Base-by-base conservation (phyloP, 2,888 invertebrate genomes). In the Sesia bembeciformis region DNA sequence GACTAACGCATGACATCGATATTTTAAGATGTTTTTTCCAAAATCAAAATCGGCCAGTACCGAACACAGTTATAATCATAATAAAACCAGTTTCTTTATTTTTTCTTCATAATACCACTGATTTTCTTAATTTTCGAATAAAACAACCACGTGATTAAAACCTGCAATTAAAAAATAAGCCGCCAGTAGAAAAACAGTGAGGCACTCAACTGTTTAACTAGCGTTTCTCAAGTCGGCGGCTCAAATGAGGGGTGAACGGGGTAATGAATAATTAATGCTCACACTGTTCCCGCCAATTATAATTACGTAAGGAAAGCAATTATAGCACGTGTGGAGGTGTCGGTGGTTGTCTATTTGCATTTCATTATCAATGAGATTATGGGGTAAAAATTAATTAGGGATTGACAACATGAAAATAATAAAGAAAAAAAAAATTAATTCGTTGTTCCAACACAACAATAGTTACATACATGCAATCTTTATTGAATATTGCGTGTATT, bases 201-300 rank as follows among this genome's bases (percentile, higher is more conserved):
- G 60, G 67, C 72, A 64, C 81, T 81, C 70, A 60, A 63, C 65
- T 67, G 75, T 72, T 76, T 77, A 84, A 80, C 82, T 74, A 78
- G 79, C 80, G 79, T 76, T 78, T 78, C 83, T 84, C 78, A 82
- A 84, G 84, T 76, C 77, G 70, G 61, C 67, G 67, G 61, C 65
- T 63, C 74, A 81, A 83, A 84, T 83, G 84, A 79, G 84, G 80
- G 81, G 76, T 72, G 75, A 70, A 66, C 67, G 65, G 62, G 65
- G 65, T 87, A 84, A 87, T 86, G 87, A 87, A 86, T 87, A 84
- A 87, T 87, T 87, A 86, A 87, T 86, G 81, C 72, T 67, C 79
- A 75, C 78, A 80, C 72, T 76, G 77, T 80, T 75, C 78, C 65
- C 83, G 84, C 83, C 84, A 87, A 87, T 88, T 84, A 86, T 83